Evolutionary conservation across 1,140 invertebrate species (phyloP).

Genomic region (Latrodectus geometricus): DNA sequence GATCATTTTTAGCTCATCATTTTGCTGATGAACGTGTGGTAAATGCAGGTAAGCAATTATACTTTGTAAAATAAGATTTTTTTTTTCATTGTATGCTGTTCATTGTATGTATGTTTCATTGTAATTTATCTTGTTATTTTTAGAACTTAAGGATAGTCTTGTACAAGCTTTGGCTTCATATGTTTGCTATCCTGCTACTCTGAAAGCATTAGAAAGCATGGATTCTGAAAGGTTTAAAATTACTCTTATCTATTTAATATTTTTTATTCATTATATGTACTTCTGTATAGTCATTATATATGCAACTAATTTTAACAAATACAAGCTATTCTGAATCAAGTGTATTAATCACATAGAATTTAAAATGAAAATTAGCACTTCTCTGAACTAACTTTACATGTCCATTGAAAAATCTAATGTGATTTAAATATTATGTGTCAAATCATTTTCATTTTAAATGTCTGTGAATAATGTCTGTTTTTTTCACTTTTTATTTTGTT

Average conservation of each 20-base stretch:
- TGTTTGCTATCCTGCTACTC: conserved; percentile 74
- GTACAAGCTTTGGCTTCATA: conserved; percentile 82
- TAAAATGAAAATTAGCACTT: neutral
- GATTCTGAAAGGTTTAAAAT: conserved; percentile 69
- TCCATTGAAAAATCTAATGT: too few relatives aligned
- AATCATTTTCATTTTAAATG: too few relatives aligned
- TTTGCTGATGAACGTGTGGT: conserved; percentile 82
- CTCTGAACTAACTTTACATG: too few relatives aligned
- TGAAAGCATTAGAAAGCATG: conserved; percentile 76
- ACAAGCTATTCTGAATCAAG: neutral
- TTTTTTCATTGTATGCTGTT: neutral
- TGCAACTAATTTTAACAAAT: neutral
- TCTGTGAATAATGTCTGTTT: too few relatives aligned
- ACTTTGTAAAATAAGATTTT: neutral
- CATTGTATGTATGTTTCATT: too few relatives aligned
- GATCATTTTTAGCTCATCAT: conserved; percentile 80
- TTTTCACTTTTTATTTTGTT: too few relatives aligned
- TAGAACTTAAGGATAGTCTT: conserved; percentile 81
- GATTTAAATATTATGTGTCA: too few relatives aligned
- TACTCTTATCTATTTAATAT: conserved; percentile 3
- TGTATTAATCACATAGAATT: neutral
- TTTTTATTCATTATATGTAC: conserved; percentile 10
- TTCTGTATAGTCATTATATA: neutral
- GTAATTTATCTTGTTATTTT: conserved; percentile 33
- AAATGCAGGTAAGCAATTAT: conserved; percentile 70